A percentile compares a stretch with the other conserved stretches of the same genome.
phyloP scores from a whole-genome alignment of 2,888 invertebrate species.

The Megaustenia siamemsis region DNA sequence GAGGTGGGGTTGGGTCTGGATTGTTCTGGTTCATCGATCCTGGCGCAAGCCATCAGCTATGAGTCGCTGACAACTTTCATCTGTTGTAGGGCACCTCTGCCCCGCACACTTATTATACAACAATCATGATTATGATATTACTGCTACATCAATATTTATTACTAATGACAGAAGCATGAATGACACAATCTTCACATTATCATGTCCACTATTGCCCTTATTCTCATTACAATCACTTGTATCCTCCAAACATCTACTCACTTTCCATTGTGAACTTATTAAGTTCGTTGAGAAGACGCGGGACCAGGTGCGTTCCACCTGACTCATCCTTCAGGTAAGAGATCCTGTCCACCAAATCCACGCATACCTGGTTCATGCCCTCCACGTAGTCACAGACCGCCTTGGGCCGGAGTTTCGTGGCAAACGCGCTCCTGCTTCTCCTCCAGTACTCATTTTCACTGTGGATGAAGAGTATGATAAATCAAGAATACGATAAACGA shows the following conservation, averaged over 20 bases:
- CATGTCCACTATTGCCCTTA: too few relatives aligned
- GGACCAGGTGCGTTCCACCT: slow-evolving; percentile 81
- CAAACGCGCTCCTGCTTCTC: slow-evolving; percentile 70
- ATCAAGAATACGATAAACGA: background rate
- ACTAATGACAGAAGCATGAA: too few relatives aligned
- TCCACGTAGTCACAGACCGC: slow-evolving; percentile 65
- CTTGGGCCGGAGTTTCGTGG: slow-evolving; percentile 70
- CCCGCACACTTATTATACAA: too few relatives aligned
- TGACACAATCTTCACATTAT: background rate
- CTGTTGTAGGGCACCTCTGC: too few relatives aligned
- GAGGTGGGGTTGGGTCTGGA: too few relatives aligned
- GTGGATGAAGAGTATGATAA: slow-evolving; percentile 50
- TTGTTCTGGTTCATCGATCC: too few relatives aligned
- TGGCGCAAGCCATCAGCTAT: too few relatives aligned
- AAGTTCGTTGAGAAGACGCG: slow-evolving; percentile 78
- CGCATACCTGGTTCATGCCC: slow-evolving; percentile 71
- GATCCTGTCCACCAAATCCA: slow-evolving; percentile 69
- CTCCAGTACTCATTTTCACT: slow-evolving; percentile 77
- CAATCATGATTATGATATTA: too few relatives aligned
- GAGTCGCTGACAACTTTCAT: too few relatives aligned
- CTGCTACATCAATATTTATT: too few relatives aligned
- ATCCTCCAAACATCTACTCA: too few relatives aligned
- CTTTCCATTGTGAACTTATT: slow-evolving; percentile 79
- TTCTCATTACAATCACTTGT: too few relatives aligned
- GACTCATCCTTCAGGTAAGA: slow-evolving; percentile 65